Evolutionary conservation across 2,113 vertebrate genomes (phyloP).

Genomic region (Vimba vimba): DNA sequence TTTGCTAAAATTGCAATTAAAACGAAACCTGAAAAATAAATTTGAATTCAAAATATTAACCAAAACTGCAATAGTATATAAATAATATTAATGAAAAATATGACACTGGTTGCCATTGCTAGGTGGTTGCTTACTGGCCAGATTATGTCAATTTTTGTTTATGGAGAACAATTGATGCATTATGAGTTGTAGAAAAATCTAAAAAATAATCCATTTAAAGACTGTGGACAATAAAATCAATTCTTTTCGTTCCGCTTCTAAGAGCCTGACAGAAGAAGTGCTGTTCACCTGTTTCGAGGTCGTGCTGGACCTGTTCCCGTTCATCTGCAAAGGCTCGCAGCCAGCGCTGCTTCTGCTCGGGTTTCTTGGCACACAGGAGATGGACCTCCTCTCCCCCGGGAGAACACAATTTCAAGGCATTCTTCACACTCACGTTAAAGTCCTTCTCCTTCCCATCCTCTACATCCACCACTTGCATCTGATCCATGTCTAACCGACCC

Average conservation of each 20-base stretch:
- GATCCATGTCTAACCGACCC: constrained; percentile 88
- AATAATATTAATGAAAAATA: neutral
- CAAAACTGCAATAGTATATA: neutral
- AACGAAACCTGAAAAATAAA: neutral
- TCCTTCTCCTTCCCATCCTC: constrained; percentile 93
- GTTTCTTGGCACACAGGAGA: constrained; percentile 91
- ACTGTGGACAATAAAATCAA: neutral
- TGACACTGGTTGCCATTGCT: neutral
- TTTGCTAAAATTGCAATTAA: neutral
- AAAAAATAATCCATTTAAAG: neutral
- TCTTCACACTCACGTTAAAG: constrained; percentile 89
- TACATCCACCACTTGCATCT: constrained; percentile 87
- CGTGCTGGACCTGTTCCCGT: constrained; percentile 87
- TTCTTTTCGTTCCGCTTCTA: neutral
- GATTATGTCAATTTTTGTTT: neutral
- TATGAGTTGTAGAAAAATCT: neutral
- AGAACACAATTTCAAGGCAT: constrained; percentile 85
- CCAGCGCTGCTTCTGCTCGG: constrained; percentile 93
- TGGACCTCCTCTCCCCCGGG: constrained; percentile 78
- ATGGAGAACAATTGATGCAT: neutral
- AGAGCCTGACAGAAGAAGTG: neutral
- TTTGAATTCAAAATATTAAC: neutral
- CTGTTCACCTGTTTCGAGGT: constrained; percentile 86
- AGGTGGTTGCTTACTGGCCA: neutral
- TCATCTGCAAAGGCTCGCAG: constrained; percentile 89